Evolutionary conservation across 1,140 invertebrate genomes (phyloP).

Genomic region (Penaeus japonicus): DNA sequence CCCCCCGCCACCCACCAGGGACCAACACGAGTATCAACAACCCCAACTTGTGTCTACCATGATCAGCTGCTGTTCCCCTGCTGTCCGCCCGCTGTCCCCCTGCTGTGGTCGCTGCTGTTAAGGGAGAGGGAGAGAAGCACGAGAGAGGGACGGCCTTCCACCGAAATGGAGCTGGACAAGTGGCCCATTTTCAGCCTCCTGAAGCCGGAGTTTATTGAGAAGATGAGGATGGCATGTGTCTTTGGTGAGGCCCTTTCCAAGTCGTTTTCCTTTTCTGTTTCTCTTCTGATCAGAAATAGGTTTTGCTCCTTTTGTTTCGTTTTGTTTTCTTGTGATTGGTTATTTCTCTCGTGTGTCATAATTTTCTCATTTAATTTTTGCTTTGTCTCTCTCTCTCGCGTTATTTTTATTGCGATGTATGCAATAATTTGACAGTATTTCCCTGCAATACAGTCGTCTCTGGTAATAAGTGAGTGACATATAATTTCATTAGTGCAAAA

Average conservation of each 20-base stretch:
- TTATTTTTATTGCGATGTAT: background rate
- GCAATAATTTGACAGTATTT: too few species aligned
- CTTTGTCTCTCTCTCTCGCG: background rate
- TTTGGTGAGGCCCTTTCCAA: constrained; percentile 67
- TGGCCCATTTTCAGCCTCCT: constrained; percentile 74
- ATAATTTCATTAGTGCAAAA: too few species aligned
- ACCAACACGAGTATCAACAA: too few species aligned
- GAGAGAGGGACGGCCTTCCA: background rate
- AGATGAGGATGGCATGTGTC: constrained; percentile 70
- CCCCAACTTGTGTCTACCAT: too few species aligned
- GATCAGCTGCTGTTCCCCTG: too few species aligned
- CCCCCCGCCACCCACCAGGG: too few species aligned
- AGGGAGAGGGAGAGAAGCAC: background rate
- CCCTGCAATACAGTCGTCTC: too few species aligned
- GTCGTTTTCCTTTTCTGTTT: background rate
- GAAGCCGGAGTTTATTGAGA: constrained; percentile 67
- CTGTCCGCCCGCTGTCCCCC: too few species aligned
- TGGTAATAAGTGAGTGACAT: too few species aligned
- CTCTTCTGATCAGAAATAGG: too few species aligned
- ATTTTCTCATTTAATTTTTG: background rate
- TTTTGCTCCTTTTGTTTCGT: background rate
- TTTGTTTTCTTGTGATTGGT: background rate
- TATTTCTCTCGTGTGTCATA: background rate
- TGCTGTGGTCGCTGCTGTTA: too few species aligned
- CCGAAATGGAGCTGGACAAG: constrained; percentile 67